phyloP scores from a whole-genome alignment of 2,888 invertebrate species.

The Odontomyia ornata region DNA sequence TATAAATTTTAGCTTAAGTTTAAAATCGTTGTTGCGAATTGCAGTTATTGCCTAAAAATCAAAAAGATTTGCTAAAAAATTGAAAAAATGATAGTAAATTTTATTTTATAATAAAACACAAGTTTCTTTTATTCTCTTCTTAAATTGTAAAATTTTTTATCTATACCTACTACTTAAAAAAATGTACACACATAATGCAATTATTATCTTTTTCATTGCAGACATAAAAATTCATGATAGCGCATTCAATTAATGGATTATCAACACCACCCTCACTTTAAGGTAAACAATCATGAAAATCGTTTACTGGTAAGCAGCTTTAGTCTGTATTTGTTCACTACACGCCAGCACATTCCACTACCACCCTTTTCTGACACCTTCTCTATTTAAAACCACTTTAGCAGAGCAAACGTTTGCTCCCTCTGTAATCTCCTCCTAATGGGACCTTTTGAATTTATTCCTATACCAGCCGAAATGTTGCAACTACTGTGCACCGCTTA shows the following conservation, averaged over 20 bases:
- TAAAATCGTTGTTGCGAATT: too few relatives aligned
- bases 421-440: constrained; percentile 15
- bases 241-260: constrained; percentile 45
- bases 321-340: neutral
- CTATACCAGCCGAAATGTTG: neutral
- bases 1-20: too few relatives aligned
- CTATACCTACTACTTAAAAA: too few relatives aligned
- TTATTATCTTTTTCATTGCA: neutral
- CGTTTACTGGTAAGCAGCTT: neutral
- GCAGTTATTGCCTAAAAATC: too few relatives aligned
- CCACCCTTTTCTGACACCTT: neutral
- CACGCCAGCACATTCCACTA: neutral
- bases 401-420: constrained; percentile 1
- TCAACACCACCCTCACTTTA: neutral
- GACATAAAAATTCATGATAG: constrained; percentile 33
- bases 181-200: too few relatives aligned
- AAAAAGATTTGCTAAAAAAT: too few relatives aligned
- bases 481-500: constrained; percentile 11
- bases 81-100: too few relatives aligned
- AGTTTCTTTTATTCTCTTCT: too few relatives aligned
- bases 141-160: too few relatives aligned
- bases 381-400: neutral
- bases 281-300: constrained; percentile 15
- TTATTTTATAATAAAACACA: too few relatives aligned
- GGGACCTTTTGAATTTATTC: constrained; percentile 12